Base-by-base conservation (phyloP, 2,797 vertebrate species). In the Sebastes taczanowskii region DNA sequence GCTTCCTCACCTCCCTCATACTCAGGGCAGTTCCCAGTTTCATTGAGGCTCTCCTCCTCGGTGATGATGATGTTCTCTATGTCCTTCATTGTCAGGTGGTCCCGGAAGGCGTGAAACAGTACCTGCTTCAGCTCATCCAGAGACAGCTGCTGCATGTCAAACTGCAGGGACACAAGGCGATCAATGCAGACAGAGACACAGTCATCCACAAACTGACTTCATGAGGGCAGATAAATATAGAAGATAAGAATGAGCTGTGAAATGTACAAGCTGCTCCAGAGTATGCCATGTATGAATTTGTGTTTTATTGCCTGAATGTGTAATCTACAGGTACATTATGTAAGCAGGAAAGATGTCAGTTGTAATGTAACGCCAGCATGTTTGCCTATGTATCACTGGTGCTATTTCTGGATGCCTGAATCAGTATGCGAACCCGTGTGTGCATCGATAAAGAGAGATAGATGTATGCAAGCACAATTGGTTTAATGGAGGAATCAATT, bases 21-120 rank as follows among this genome's bases (percentile, higher is more conserved):
- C 93, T 99, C 98, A 1, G 98, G 98, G 92, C 97, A 99, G 94
- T 98, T 99, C 86, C 97, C 98, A 89, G 96, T 97, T 90, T 99
- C 98, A 0, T 99, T 99, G 91, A 99, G 95, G 87, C 99, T 99
- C 95, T 99, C 99, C 88, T 99, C 99, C 93, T 99, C 99, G 0
- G 96, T 99, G 95, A 98, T 98, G 93, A 99, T 99, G 95, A 99
- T 99, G 95, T 98, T 99, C 94, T 99, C 99, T 0, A 99, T 99
- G 96, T 99, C 98, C 95, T 99, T 99, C 99, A 99, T 99, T 0
- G 98, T 99, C 85, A 99, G 92, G 90, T 99, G 99, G 92, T 99
- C 98, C 64, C 96, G 96, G 95, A 99, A 99, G 91, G 99, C 98
- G 1, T 99, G 98, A 92, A 99, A 99, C 80, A 99, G 96, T 91